Percentiles rank a stretch among this genome's conserved stretches.
Evolutionary conservation across 2,888 invertebrate species (phyloP).

Genomic region (Pycnomerus fuliginosus): DNA sequence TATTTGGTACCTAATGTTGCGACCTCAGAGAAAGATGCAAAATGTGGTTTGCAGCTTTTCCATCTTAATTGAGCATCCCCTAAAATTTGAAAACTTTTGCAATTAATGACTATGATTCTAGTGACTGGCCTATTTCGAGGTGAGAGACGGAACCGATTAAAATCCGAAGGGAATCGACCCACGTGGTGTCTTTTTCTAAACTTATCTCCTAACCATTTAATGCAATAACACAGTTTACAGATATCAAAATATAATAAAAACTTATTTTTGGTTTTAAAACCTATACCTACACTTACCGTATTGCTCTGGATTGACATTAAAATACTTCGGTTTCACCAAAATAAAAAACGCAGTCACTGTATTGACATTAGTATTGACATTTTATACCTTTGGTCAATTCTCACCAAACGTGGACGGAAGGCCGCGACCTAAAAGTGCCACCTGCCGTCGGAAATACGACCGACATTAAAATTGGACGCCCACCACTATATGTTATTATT

Average conservation of each 20-base stretch:
- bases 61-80: too few relatives aligned
- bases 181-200: constrained; percentile 38
- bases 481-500: constrained; percentile 4
- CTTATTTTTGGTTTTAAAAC: constrained; percentile 47
- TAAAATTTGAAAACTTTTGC: too few relatives aligned
- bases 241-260: constrained; percentile 53
- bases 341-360: constrained; percentile 41
- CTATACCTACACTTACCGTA: constrained; percentile 54
- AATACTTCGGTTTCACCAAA: constrained; percentile 46
- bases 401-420: constrained; percentile 50
- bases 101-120: too few relatives aligned
- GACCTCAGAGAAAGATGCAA: too few relatives aligned
- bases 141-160: background rate
- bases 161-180: constrained; percentile 30
- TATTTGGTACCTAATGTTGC: too few relatives aligned
- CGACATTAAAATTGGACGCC: constrained; percentile 43
- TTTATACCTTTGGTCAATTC: constrained; percentile 53
- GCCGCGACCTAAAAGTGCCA: constrained; percentile 34
- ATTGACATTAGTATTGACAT: constrained; percentile 56
- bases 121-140: too few relatives aligned
- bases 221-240: constrained; percentile 52
- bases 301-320: constrained; percentile 56
- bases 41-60: too few relatives aligned
- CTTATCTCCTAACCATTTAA: constrained; percentile 48
- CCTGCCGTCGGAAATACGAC: constrained; percentile 26